Evolutionary conservation across 1,140 invertebrate genomes (phyloP).

Genomic region (Sitophilus oryzae): DNA sequence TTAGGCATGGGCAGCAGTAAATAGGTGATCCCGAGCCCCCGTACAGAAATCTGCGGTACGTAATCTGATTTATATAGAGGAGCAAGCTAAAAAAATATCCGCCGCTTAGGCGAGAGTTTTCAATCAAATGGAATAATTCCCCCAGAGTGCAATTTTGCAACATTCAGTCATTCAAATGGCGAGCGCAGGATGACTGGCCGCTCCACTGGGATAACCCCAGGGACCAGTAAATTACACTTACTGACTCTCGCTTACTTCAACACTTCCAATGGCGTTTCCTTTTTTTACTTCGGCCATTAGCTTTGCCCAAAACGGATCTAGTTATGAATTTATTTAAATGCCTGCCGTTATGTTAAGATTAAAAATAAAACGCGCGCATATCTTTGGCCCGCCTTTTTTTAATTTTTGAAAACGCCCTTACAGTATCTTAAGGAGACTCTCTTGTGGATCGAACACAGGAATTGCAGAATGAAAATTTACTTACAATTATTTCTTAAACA

Average conservation of each 20-base stretch:
- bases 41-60: conserved; percentile 38
- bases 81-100: conserved; percentile 40
- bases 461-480: too few species aligned
- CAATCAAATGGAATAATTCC: conserved; percentile 45
- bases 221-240: conserved; percentile 43
- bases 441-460: too few species aligned
- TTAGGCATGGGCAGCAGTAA: background rate
- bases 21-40: conserved; percentile 6
- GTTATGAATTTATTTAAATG: background rate
- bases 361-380: too few species aligned
- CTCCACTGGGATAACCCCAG: conserved; percentile 31
- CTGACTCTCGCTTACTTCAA: conserved; percentile 39
- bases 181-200: conserved; percentile 36
- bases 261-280: conserved; percentile 27
- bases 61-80: conserved; percentile 54
- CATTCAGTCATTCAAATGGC: conserved; percentile 40
- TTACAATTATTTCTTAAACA: too few species aligned
- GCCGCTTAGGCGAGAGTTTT: conserved; percentile 42
- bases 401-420: too few species aligned
- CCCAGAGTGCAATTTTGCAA: conserved; percentile 41
- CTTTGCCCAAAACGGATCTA: background rate
- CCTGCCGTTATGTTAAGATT: background rate
- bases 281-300: conserved; percentile 3
- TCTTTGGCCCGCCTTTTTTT: too few species aligned
- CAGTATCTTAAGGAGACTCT: too few species aligned